A percentile compares a stretch with the other conserved stretches of the same genome.
Evolutionary conservation across 2,113 vertebrate genomes (phyloP).

Genomic region (Onychostruthus taczanowskii): DNA sequence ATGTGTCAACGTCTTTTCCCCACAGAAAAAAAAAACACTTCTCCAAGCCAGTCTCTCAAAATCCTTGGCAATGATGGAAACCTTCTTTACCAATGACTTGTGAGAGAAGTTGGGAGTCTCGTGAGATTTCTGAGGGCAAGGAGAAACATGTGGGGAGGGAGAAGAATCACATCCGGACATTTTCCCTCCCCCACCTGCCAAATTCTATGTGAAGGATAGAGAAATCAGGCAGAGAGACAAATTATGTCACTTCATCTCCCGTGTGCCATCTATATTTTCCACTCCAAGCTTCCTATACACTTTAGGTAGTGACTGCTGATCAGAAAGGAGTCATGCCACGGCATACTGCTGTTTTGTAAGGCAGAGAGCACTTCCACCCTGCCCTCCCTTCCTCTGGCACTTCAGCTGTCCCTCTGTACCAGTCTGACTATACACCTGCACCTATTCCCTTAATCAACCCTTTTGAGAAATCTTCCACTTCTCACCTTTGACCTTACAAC

Average conservation of each 20-base stretch:
- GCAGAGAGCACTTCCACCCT: background rate
- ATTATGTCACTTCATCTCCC: background rate
- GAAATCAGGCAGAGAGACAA: background rate
- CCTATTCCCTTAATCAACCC: background rate
- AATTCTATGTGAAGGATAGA: background rate
- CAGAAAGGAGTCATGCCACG: background rate
- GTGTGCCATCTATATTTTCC: background rate
- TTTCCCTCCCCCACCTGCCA: background rate
- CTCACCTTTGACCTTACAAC: background rate
- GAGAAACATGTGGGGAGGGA: background rate
- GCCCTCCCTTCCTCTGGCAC: background rate
- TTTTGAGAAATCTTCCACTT: background rate
- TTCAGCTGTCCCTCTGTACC: background rate
- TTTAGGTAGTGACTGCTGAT: background rate
- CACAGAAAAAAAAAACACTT: background rate
- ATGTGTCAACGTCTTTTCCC: background rate
- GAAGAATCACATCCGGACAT: background rate
- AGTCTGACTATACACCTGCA: background rate
- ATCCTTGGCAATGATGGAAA: background rate
- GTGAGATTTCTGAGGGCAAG: background rate
- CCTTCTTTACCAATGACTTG: background rate
- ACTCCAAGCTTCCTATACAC: background rate
- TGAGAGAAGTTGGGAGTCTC: background rate
- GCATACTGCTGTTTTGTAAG: background rate
- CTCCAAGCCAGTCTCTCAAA: background rate